Percentiles rank a stretch among this genome's conserved stretches.
Conservation (phyloP, 2,888 invertebrate genomes). For the Ectemnius cavifrons region DNA sequence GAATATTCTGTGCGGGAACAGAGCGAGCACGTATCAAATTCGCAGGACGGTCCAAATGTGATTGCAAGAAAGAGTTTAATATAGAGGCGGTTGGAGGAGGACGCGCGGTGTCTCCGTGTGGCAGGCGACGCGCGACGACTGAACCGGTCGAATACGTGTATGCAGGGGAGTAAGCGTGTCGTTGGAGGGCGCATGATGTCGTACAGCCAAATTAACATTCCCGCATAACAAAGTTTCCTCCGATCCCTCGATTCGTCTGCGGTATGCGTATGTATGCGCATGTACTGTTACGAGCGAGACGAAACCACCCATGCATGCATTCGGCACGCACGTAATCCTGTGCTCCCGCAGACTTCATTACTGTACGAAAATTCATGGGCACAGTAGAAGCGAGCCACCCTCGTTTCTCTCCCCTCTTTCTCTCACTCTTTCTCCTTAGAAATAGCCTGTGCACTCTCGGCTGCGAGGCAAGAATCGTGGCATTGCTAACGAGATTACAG, state of each 20-base stretch:
- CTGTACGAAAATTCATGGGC: conserved; percentile 60
- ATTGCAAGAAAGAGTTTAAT: background rate
- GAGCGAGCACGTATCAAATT: background rate
- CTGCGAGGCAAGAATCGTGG: conserved; percentile 11
- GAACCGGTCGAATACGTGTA: background rate
- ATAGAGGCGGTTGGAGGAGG: background rate
- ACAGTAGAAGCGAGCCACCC: conserved; percentile 44
- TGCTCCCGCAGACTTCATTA: conserved; percentile 28
- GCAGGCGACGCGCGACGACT: background rate
- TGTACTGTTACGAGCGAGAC: background rate
- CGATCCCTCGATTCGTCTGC: background rate
- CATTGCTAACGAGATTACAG: background rate
- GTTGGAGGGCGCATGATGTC: background rate
- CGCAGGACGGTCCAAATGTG: background rate
- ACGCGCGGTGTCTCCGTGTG: conserved; percentile 5
- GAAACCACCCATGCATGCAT: background rate
- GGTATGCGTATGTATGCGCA: conserved; percentile 4
- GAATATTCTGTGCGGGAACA: background rate
- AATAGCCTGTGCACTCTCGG: too few relatives aligned
- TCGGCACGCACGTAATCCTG: background rate
- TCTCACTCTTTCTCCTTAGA: background rate
- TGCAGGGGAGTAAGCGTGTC: background rate
- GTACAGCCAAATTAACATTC: conserved; percentile 12
- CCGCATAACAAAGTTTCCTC: conserved; percentile 10
- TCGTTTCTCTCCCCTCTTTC: background rate